These are phyloP conservation scores for Crocodylus rhombifer DNA, from an alignment of 2,797 vertebrate species.

Conservation along the genomic window DNA sequence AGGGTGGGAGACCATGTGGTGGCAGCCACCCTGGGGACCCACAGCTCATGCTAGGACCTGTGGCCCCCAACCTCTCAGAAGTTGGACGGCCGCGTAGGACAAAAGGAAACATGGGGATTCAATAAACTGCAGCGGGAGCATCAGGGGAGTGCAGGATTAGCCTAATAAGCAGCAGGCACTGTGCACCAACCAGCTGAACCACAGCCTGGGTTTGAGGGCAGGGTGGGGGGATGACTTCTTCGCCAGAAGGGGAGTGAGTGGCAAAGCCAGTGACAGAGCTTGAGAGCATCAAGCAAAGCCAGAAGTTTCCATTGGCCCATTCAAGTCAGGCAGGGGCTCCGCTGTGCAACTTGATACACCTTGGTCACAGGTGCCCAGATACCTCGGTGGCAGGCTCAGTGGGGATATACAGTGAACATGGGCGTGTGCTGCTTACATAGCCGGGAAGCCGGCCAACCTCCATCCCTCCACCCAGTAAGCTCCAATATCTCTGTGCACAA, in stretches of 20 bases:
- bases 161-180: background rate
- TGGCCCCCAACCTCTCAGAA: background rate
- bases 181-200: background rate
- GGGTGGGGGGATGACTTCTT: background rate
- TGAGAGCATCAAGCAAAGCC: background rate
- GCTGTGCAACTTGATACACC: conserved; percentile 63
- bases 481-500: conserved; percentile 54
- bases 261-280: background rate
- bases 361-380: conserved; percentile 68
- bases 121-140: fast-evolving
- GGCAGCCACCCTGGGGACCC: too few relatives aligned
- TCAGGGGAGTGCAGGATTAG: background rate
- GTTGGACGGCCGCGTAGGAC: background rate
- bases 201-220: background rate
- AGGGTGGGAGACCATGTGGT: too few relatives aligned
- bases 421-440: conserved; percentile 75
- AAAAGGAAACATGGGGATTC: fast-evolving
- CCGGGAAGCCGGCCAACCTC: conserved; percentile 71
- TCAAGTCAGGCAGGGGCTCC: conserved; percentile 56
- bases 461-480: conserved; percentile 68
- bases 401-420: conserved; percentile 64
- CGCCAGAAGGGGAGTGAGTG: background rate
- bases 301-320: conserved; percentile 62
- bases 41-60: too few relatives aligned
- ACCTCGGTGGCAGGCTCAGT: conserved; percentile 57